These are phyloP conservation scores for Drosophila neocordata DNA, from an alignment of 1,140 invertebrate species.

Conservation along the genomic window DNA sequence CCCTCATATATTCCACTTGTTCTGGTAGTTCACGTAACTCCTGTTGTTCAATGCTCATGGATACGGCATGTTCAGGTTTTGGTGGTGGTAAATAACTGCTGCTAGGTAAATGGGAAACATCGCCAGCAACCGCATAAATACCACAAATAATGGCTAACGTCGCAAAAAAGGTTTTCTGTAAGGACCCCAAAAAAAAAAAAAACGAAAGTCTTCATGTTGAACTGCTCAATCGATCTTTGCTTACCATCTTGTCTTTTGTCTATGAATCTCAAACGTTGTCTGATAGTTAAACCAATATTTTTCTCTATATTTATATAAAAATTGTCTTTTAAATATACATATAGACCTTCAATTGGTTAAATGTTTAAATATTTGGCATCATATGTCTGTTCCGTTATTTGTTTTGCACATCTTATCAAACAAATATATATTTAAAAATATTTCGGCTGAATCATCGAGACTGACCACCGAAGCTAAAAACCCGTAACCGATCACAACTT, in stretches of 20 bases:
- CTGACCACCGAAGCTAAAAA: conserved; percentile 38
- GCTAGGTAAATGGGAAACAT: conserved; percentile 71
- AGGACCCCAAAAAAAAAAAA: too few relatives aligned
- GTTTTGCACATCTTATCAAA: conserved; percentile 70
- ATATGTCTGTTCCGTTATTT: conserved; percentile 68
- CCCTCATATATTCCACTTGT: conserved; percentile 70
- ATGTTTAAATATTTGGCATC: conserved; percentile 56
- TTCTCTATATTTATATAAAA: conserved; percentile 57
- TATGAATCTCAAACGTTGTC: conserved; percentile 43
- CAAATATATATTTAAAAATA: conserved; percentile 44
- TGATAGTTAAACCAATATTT: conserved; percentile 40
- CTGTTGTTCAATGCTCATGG: conserved; percentile 73
- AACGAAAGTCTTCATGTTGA: too few relatives aligned
- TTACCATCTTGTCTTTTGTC: conserved; percentile 60
- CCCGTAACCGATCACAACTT: conserved; percentile 36
- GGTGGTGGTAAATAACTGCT: conserved; percentile 67
- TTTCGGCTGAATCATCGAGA: conserved; percentile 62
- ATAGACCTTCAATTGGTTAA: conserved; percentile 56
- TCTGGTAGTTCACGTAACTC: conserved; percentile 71
- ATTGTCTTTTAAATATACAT: not conserved
- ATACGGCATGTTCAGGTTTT: conserved; percentile 51
- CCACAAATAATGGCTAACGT: conserved; percentile 36
- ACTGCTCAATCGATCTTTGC: conserved; percentile 15
- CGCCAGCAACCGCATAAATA: conserved; percentile 62
- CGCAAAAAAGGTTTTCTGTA: conserved; percentile 51